These are phyloP conservation scores for Camponotus fellah DNA, from an alignment of 2,888 invertebrate species.

Conservation along the genomic window DNA sequence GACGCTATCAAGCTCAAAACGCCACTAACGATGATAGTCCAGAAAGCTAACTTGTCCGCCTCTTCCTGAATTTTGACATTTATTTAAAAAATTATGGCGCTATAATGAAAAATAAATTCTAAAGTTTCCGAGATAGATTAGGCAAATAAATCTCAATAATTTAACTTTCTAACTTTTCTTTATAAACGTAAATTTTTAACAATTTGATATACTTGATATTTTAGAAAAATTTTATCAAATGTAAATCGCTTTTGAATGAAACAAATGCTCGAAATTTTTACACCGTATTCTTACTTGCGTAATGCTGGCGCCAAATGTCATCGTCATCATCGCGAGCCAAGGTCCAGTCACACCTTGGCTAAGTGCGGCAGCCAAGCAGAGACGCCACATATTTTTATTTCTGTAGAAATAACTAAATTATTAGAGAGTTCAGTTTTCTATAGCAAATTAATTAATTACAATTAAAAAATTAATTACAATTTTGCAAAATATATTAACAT, in stretches of 20 bases:
- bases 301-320: constrained; percentile 74
- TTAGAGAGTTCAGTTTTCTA: not conserved
- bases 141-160: not conserved
- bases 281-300: constrained; percentile 72
- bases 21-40: constrained; percentile 80
- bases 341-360: constrained; percentile 80
- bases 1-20: constrained; percentile 75
- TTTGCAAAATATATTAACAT: not conserved
- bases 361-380: constrained; percentile 76
- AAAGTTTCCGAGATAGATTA: not conserved
- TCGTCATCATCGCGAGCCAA: constrained; percentile 79
- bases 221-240: not conserved
- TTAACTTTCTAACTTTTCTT: too few relatives aligned
- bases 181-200: not conserved
- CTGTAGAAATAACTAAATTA: constrained; percentile 58
- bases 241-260: not conserved
- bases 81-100: not conserved
- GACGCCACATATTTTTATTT: constrained; percentile 76
- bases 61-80: constrained; percentile 68
- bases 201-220: not conserved
- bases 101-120: not conserved
- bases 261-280: not conserved
- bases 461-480: not conserved
- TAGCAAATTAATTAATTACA: not conserved
- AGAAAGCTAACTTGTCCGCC: constrained; percentile 79